Evolutionary conservation across 2,797 vertebrate species (phyloP).

Genomic region (Sitta carolinensis): DNA sequence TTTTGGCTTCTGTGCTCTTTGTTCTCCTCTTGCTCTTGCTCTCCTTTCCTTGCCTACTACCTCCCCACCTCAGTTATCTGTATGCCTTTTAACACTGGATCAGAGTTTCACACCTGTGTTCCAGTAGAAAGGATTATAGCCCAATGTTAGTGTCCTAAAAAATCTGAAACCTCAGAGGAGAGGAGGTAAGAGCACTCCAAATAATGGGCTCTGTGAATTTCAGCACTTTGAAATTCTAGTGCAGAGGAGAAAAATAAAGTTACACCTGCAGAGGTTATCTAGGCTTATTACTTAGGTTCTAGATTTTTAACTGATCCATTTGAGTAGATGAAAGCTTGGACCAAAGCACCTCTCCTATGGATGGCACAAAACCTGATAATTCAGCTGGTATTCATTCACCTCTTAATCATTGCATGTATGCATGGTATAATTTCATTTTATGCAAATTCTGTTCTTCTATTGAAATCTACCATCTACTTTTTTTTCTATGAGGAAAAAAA

Average conservation of each 20-base stretch:
- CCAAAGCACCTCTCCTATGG: neutral
- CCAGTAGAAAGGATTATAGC: neutral
- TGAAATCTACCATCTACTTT: neutral
- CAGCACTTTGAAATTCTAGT: neutral
- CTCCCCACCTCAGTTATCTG: neutral
- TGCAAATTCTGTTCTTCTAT: neutral
- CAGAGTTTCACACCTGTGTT: neutral
- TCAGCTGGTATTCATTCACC: neutral
- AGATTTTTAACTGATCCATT: neutral
- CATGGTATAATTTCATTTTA: neutral
- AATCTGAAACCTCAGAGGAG: neutral
- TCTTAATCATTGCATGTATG: neutral
- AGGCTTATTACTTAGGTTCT: neutral
- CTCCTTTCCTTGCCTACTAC: neutral
- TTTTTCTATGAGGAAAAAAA: neutral
- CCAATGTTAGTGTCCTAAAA: slow-evolving; percentile 3
- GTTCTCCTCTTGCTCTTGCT: neutral
- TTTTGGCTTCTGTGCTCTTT: neutral
- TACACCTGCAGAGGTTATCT: neutral
- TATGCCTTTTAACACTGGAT: neutral
- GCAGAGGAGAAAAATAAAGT: neutral
- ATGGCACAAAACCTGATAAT: neutral
- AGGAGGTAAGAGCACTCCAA: neutral
- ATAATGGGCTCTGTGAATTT: neutral
- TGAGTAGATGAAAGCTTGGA: neutral